Conservation (phyloP, 2,797 vertebrate genomes). For the Potorous gilbertii region DNA sequence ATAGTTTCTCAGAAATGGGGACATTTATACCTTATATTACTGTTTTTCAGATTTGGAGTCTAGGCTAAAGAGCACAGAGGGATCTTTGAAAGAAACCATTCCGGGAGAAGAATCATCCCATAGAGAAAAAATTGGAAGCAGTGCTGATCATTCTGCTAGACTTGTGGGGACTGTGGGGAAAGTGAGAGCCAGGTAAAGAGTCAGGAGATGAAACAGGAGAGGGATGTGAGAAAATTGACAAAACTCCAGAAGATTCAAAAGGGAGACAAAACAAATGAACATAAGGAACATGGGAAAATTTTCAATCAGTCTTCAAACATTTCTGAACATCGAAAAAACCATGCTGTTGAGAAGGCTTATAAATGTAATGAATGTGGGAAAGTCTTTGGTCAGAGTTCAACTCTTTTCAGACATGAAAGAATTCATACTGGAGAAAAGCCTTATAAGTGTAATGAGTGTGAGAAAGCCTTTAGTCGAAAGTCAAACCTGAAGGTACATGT, state of each 20-base stretch:
- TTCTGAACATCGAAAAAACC: constrained; percentile 74
- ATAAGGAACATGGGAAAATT: constrained; percentile 55
- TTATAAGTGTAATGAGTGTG: constrained; percentile 61
- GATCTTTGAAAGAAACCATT: not conserved
- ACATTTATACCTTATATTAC: not conserved
- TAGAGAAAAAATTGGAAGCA: constrained; percentile 21
- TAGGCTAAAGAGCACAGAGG: constrained; percentile 12
- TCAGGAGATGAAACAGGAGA: constrained; percentile 1
- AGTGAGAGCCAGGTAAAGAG: constrained; percentile 24
- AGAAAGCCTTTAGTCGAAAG: constrained; percentile 60
- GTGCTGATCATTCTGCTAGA: not conserved
- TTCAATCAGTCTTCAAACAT: constrained; percentile 59
- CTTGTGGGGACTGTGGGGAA: constrained; percentile 41
- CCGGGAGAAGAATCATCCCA: constrained; percentile 11
- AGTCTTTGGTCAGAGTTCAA: constrained; percentile 56
- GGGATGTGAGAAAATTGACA: not conserved
- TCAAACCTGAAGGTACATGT: constrained; percentile 61
- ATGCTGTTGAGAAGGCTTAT: constrained; percentile 23
- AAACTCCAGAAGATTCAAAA: constrained; percentile 79
- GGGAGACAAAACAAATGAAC: constrained; percentile 60
- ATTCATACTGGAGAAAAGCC: constrained; percentile 59
- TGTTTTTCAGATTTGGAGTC: constrained; percentile 1
- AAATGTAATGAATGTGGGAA: constrained; percentile 51
- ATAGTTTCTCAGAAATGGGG: constrained; percentile 28
- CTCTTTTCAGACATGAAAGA: constrained; percentile 50